Conservation (phyloP, 2,888 invertebrate species). For the Drosophila hamatofila region DNA sequence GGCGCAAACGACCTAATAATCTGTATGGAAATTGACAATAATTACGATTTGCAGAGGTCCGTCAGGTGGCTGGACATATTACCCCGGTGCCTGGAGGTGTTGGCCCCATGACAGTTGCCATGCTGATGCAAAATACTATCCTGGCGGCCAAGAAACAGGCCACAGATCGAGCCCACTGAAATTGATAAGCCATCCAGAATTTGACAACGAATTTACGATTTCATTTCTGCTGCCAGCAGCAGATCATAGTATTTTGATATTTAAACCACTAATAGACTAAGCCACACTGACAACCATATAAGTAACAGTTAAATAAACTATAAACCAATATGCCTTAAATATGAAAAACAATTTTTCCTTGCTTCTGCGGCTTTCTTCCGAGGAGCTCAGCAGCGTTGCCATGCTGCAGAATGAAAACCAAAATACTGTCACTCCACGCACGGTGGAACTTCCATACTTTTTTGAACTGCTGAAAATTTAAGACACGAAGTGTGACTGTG, state of each 20-base stretch:
- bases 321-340: conserved; percentile 8
- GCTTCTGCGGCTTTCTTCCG: not conserved
- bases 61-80: conserved; percentile 92
- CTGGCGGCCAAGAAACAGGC: conserved; percentile 88
- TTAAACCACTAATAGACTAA: conserved; percentile 47
- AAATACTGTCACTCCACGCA: not conserved
- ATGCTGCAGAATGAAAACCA: not conserved
- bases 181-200: not conserved
- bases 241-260: conserved; percentile 59
- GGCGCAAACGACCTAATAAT: not conserved
- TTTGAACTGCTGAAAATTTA: too few species aligned
- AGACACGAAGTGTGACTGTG: too few species aligned
- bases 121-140: conserved; percentile 96
- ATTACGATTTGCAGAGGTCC: conserved; percentile 87
- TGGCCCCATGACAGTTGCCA: conserved; percentile 97
- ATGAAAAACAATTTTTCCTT: not conserved
- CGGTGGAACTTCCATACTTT: too few species aligned
- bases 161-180: conserved; percentile 2
- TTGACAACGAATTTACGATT: conserved; percentile 30
- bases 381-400: conserved; percentile 27
- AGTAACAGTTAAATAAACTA: conserved; percentile 18
- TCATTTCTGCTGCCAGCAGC: conserved; percentile 24
- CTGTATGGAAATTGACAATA: not conserved
- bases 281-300: conserved; percentile 20
- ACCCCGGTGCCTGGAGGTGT: conserved; percentile 97